Conservation (phyloP, 2,113 vertebrate species). For the Eclectus roratus region DNA sequence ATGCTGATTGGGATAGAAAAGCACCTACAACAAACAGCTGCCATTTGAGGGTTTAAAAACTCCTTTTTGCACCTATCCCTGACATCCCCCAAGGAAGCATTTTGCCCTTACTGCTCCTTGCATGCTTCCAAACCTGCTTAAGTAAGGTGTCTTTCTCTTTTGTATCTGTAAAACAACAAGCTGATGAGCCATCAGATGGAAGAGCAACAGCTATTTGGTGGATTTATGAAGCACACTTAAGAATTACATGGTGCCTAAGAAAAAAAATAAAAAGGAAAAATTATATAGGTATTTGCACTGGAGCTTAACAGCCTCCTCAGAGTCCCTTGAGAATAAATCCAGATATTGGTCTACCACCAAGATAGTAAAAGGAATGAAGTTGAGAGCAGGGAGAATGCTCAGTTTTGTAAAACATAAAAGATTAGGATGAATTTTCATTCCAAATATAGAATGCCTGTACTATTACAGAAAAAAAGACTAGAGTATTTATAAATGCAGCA, state of each 20-base stretch:
- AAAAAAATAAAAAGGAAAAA: background rate
- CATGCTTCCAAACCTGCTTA: background rate
- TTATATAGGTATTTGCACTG: background rate
- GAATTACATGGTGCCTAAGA: background rate
- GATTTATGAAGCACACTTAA: background rate
- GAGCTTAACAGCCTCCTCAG: background rate
- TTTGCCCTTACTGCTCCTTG: background rate
- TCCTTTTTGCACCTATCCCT: background rate
- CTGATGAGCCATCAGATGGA: background rate
- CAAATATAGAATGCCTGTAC: background rate
- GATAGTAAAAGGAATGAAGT: background rate
- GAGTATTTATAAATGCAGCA: constrained; percentile 36
- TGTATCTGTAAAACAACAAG: background rate
- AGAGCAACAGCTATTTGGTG: background rate
- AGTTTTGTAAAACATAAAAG: background rate
- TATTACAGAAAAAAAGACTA: background rate
- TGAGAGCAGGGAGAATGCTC: background rate
- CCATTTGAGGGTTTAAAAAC: background rate
- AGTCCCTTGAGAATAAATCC: background rate
- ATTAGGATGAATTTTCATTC: background rate
- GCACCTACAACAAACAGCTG: background rate
- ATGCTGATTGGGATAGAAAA: background rate
- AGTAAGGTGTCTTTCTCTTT: background rate
- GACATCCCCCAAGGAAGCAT: background rate
- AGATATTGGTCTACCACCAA: background rate